Evolutionary conservation across 2,888 invertebrate species (phyloP).

Genomic region (Heliconius ethilla): DNA sequence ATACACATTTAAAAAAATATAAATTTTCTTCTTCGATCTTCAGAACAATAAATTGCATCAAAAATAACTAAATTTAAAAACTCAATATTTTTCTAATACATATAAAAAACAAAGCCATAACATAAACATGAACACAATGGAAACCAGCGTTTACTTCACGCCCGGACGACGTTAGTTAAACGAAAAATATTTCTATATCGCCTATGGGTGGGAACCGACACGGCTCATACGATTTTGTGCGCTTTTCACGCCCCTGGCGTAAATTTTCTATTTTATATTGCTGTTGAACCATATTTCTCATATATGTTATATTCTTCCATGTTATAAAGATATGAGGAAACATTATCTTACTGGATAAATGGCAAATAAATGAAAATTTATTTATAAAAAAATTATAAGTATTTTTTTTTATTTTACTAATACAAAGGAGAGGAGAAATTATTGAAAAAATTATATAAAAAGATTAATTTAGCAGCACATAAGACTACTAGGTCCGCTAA

Average conservation of each 20-base stretch:
- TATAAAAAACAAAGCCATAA: neutral
- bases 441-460: neutral
- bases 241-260: constrained; percentile 47
- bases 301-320: constrained; percentile 5
- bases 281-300: constrained; percentile 39
- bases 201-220: constrained; percentile 62
- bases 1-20: neutral
- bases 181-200: constrained; percentile 74
- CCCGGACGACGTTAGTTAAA: constrained; percentile 67
- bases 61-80: no score
- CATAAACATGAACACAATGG: constrained; percentile 19
- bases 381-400: no score
- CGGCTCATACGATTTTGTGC: constrained; percentile 65
- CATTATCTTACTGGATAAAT: neutral
- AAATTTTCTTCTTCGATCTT: no score
- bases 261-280: constrained; percentile 49
- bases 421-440: no score
- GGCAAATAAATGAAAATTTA: neutral
- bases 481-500: no score
- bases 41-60: no score
- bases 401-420: no score
- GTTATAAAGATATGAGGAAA: neutral
- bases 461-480: neutral
- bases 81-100: neutral
- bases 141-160: constrained; percentile 49